Base-by-base conservation (phyloP, 2,888 invertebrate species). In the Oligia strigilis region DNA sequence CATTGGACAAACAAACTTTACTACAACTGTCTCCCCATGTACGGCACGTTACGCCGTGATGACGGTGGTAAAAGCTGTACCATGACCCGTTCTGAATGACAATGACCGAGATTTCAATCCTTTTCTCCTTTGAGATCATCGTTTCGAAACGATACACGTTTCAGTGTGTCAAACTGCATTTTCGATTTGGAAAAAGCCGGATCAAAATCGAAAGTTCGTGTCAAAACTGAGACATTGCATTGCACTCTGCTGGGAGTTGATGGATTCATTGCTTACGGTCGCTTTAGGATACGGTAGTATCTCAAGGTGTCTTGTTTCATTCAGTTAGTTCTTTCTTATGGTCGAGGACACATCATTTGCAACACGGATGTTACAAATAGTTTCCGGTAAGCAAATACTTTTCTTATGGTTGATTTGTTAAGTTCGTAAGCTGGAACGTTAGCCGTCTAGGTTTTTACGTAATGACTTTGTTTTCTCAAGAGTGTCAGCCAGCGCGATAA, bases 91-190 rank as follows among this genome's bases (percentile, higher is more conserved):
- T 72, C 84, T 83, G 89, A 86, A 91, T 90, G 88, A 91, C 90
- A 89, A 89, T 90, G 91, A 88, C 89, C 91, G 90, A 92, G 85
- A 90, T 91, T 84, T 78, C 85, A 79, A 79, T 89, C 83, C 88
- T 91, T 92, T 92, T 92, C 92, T 86, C 91, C 88, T 89, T 91
- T 92, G 88, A 93, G 91, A 93, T 91, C 92, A 92, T 85, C 87
- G 85, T 87, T 86, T 86, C 82, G 87, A 90, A 90, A 90, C 87
- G 73, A n/a, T 76, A 75, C 84, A 81, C 87, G 85, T 87, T 67
- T 66, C 58, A 70, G 23, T 82, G 78, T 78, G 60, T 76, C 77
- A 80, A 72, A 81, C 52, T 82, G 89, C 81, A 84, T 85, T 75
- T 81, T 76, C 75, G 70, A 89, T 73, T 78, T 73, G 67, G 69